A percentile compares a stretch with the other conserved stretches of the same genome.
Conservation (phyloP, 2,888 invertebrate genomes). For the Phaedon cochleariae region DNA sequence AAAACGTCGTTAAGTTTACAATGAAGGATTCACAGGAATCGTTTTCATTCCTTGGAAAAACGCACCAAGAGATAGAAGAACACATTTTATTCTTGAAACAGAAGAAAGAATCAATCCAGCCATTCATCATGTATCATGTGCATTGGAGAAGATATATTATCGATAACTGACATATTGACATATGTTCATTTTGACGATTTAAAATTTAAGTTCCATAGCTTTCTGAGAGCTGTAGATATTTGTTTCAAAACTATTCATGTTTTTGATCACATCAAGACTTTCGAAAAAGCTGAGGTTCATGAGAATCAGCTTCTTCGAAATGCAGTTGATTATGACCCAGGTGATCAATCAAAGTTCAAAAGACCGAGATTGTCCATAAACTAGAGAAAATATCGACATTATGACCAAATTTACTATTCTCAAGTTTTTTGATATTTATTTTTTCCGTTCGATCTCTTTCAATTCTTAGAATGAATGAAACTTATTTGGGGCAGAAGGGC, state of each 20-base stretch:
- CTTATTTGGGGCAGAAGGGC: too few species aligned
- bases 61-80: constrained; percentile 4
- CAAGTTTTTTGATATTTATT: too few species aligned
- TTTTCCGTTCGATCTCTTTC: too few species aligned
- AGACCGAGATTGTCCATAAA: too few species aligned
- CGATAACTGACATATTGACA: background rate
- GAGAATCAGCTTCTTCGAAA: too few species aligned
- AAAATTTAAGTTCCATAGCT: constrained; percentile 17
- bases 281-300: too few species aligned
- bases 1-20: constrained; percentile 17
- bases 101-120: background rate
- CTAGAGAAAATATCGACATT: too few species aligned
- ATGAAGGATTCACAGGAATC: constrained; percentile 33
- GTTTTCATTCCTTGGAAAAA: constrained; percentile 16
- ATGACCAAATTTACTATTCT: too few species aligned
- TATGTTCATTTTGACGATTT: constrained; percentile 22
- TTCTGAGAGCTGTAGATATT: constrained; percentile 28
- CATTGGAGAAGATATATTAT: constrained; percentile 9
- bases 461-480: too few species aligned
- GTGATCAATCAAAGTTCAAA: too few species aligned
- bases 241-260: constrained; percentile 28
- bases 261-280: constrained; percentile 20
- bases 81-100: constrained; percentile 3
- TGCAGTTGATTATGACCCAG: too few species aligned
- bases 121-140: constrained; percentile 10